Evolutionary conservation across 2,797 vertebrate genomes (phyloP).

Genomic region (Rhinella marina): DNA sequence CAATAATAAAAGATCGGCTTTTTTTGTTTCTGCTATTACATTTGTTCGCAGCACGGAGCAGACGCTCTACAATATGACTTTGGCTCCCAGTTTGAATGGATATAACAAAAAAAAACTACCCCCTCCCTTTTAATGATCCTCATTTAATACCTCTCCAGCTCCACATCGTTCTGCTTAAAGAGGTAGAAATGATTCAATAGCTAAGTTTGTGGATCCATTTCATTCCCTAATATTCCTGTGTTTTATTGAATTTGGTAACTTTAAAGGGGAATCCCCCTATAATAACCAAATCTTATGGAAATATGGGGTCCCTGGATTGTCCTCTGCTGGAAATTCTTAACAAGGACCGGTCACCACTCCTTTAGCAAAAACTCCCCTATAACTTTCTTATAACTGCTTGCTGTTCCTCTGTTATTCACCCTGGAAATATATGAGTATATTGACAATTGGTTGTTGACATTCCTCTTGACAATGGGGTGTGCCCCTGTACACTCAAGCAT

Average conservation of each 20-base stretch:
- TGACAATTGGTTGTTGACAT: no score
- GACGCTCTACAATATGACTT: slow-evolving; percentile 42
- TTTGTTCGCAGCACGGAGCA: slow-evolving; percentile 50
- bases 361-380: no score
- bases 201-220: background rate
- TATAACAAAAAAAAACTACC: slow-evolving; percentile 35
- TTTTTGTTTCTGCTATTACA: slow-evolving; percentile 45
- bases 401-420: no score
- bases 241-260: background rate
- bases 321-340: background rate
- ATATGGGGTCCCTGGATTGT: background rate
- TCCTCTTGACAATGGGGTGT: no score
- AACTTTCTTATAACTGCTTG: no score
- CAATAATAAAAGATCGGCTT: slow-evolving; percentile 55
- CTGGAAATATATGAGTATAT: no score
- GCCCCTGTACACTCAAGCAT: no score
- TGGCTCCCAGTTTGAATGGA: slow-evolving; percentile 46
- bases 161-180: slow-evolving; percentile 9
- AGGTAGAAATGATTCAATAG: slow-evolving; percentile 7
- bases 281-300: background rate
- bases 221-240: background rate
- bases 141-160: background rate
- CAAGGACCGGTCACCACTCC: background rate
- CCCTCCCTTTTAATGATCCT: slow-evolving; percentile 37
- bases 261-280: background rate